Conservation (phyloP, 2,888 invertebrate genomes). For the Anthrax anthrax region DNA sequence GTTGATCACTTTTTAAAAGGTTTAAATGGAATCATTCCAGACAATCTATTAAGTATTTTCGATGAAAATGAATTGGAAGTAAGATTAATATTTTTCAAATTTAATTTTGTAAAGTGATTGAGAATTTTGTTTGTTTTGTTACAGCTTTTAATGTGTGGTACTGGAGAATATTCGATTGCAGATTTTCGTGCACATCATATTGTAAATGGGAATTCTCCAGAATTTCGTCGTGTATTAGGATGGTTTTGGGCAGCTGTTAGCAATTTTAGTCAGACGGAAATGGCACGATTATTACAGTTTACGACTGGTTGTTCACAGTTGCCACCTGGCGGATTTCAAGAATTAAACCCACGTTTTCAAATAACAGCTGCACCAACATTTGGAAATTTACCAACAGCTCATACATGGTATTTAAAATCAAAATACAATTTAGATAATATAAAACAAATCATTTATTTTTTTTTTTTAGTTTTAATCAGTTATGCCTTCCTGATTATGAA, state of each 20-base stretch:
- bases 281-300: conserved; percentile 83
- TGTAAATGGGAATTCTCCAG: conserved; percentile 64
- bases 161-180: conserved; percentile 78
- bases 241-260: conserved; percentile 87
- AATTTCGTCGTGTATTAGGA: conserved; percentile 70
- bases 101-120: not conserved
- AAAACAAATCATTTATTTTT: not conserved
- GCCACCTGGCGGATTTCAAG: conserved; percentile 80
- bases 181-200: conserved; percentile 84
- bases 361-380: conserved; percentile 80
- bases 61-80: conserved; percentile 95
- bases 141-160: conserved; percentile 81
- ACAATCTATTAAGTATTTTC: conserved; percentile 84
- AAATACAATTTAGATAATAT: not conserved
- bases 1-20: conserved; percentile 81
- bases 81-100: conserved; percentile 13
- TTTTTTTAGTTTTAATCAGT: conserved; percentile 74
- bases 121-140: conserved; percentile 25
- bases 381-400: conserved; percentile 84
- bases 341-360: conserved; percentile 82
- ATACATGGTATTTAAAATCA: conserved; percentile 57
- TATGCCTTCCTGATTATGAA: conserved; percentile 90
- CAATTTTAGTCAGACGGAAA: conserved; percentile 82
- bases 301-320: conserved; percentile 86
- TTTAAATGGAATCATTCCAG: conserved; percentile 80